These are phyloP conservation scores for Lepus americanus DNA, from an alignment of 2,113 vertebrate genomes.

Conservation along the genomic window DNA sequence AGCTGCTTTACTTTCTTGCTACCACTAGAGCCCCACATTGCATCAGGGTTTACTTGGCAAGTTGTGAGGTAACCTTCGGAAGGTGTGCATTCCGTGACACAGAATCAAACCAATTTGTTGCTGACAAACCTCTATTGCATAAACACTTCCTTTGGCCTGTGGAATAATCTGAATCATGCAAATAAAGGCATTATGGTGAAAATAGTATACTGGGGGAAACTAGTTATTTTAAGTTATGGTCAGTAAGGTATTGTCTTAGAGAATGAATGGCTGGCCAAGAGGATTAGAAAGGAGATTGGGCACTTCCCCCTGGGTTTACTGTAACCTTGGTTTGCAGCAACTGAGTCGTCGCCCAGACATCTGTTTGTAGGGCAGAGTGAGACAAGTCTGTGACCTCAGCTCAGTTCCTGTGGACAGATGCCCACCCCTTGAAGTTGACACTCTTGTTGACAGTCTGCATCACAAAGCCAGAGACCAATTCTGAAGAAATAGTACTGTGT, in stretches of 20 bases:
- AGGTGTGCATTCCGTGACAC: neutral
- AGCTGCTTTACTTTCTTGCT: slow-evolving; percentile 63
- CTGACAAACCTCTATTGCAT: neutral
- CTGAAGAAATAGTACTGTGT: neutral
- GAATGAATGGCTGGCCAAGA: slow-evolving; percentile 3
- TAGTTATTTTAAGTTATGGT: neutral
- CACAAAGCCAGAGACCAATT: slow-evolving; percentile 53
- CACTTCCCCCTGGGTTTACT: slow-evolving; percentile 68
- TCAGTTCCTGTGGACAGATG: slow-evolving; percentile 81
- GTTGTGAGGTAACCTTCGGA: neutral
- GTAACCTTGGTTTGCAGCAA: slow-evolving; percentile 34
- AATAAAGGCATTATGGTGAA: slow-evolving; percentile 19
- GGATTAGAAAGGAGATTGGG: slow-evolving; percentile 44
- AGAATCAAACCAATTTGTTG: neutral
- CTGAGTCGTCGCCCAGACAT: slow-evolving; percentile 76
- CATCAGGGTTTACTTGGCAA: slow-evolving; percentile 73
- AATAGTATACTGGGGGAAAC: neutral
- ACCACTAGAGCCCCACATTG: slow-evolving; percentile 78
- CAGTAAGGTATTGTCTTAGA: slow-evolving; percentile 49
- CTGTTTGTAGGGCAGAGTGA: slow-evolving; percentile 69
- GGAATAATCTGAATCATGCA: neutral
- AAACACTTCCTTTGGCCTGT: neutral
- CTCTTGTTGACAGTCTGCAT: slow-evolving; percentile 76
- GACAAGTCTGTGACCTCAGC: slow-evolving; percentile 77
- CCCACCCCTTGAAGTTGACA: slow-evolving; percentile 83